Percentiles rank a stretch among this genome's conserved stretches.
phyloP scores from a whole-genome alignment of 2,113 vertebrate species.

The Apteryx mantelli region DNA sequence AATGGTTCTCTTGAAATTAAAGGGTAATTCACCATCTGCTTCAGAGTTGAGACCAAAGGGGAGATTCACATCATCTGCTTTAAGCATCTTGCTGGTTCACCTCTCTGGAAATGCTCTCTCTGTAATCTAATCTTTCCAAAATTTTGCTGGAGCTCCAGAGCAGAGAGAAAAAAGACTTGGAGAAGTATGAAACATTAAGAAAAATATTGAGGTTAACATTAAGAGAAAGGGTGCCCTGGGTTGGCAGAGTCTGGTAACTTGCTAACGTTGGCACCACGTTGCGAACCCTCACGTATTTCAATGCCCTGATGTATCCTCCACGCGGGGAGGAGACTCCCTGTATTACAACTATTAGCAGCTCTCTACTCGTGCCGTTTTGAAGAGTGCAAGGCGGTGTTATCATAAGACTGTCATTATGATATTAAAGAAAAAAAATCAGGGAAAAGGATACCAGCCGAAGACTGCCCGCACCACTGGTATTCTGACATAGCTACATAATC shows the following conservation, averaged over 20 bases:
- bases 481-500: no score
- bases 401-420: no score
- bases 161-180: accelerated
- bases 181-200: not conserved
- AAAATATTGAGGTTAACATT: not conserved
- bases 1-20: not conserved
- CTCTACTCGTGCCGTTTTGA: not conserved
- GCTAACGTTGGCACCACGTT: not conserved
- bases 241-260: not conserved
- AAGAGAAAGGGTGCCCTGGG: not conserved
- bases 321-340: accelerated
- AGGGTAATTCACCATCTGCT: not conserved
- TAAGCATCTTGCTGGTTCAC: not conserved
- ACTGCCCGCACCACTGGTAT: no score
- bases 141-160: not conserved
- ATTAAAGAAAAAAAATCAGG: no score
- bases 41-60: not conserved
- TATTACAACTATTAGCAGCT: not conserved
- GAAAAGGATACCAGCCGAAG: no score
- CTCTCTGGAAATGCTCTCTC: not conserved
- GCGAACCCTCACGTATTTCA: not conserved
- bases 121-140: not conserved
- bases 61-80: not conserved
- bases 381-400: not conserved
- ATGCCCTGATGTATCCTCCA: not conserved